A percentile compares a stretch with the other conserved stretches of the same genome.
Evolutionary conservation across 2,113 vertebrate genomes (phyloP).

Genomic region (Nymphicus hollandicus): DNA sequence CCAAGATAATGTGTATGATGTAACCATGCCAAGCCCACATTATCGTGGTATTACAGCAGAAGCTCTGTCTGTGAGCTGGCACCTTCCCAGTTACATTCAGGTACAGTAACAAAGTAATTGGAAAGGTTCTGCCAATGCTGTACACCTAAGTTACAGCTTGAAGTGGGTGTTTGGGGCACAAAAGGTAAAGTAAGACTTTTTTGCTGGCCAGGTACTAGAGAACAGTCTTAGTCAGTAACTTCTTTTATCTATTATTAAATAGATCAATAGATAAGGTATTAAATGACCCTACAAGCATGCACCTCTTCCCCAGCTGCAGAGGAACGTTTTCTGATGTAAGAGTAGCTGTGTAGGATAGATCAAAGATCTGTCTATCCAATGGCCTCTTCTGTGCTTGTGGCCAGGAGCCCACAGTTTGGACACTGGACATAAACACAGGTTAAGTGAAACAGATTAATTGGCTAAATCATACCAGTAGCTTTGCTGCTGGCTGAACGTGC

Average conservation of each 20-base stretch:
- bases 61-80: neutral
- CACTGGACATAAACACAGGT: neutral
- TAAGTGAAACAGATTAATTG: neutral
- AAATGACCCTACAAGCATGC: neutral
- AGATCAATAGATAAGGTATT: no score
- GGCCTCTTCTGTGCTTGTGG: neutral
- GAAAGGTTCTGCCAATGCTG: neutral
- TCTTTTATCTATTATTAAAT: neutral
- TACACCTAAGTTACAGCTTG: neutral
- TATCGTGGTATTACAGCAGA: neutral
- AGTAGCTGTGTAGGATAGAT: neutral
- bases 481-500: neutral
- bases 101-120: neutral
- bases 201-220: neutral
- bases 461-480: neutral
- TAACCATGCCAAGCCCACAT: neutral
- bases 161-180: neutral
- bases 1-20: neutral
- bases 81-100: neutral
- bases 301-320: neutral
- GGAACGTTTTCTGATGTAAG: neutral
- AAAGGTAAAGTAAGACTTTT: neutral
- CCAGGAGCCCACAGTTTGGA: neutral
- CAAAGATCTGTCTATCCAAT: neutral
- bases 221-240: neutral